A percentile compares a stretch with the other conserved stretches of the same genome.
These are phyloP conservation scores for Apamea epomidion DNA, from an alignment of 2,888 invertebrate genomes.

Conservation along the genomic window DNA sequence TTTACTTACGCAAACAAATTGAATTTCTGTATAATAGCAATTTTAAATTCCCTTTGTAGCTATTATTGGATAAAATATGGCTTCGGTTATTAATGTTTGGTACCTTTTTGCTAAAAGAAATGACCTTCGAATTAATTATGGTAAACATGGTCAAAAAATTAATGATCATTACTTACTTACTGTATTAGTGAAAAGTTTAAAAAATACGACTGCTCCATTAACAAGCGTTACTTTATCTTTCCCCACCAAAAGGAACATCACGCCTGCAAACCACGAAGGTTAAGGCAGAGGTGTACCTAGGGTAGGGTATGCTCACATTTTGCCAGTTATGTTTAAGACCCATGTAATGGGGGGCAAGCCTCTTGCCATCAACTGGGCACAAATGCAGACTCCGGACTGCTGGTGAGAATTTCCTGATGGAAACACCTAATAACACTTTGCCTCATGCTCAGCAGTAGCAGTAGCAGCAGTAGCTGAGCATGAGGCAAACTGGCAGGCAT, in stretches of 20 bases:
- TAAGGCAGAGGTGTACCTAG: background rate
- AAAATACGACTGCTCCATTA: background rate
- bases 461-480: too few species aligned
- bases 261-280: background rate
- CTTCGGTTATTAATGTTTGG: slow-evolving; percentile 33
- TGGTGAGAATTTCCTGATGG: background rate
- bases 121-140: slow-evolving; percentile 26
- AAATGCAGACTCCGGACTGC: background rate
- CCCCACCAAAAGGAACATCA: background rate
- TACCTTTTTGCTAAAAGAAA: slow-evolving; percentile 19
- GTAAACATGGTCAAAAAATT: background rate
- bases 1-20: slow-evolving; percentile 67
- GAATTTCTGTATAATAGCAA: slow-evolving; percentile 66
- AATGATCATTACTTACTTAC: background rate
- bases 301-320: background rate
- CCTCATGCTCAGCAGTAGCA: background rate
- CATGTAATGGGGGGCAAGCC: too few species aligned
- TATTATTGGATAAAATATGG: slow-evolving; percentile 58
- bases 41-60: slow-evolving; percentile 65
- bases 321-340: too few species aligned
- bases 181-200: background rate
- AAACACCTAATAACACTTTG: background rate
- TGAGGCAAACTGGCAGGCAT: too few species aligned
- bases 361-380: background rate
- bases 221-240: background rate